phyloP scores from a whole-genome alignment of 35 echinoderm and acorn worm genomes.

The Hemicentrotus pulcherrimus region DNA sequence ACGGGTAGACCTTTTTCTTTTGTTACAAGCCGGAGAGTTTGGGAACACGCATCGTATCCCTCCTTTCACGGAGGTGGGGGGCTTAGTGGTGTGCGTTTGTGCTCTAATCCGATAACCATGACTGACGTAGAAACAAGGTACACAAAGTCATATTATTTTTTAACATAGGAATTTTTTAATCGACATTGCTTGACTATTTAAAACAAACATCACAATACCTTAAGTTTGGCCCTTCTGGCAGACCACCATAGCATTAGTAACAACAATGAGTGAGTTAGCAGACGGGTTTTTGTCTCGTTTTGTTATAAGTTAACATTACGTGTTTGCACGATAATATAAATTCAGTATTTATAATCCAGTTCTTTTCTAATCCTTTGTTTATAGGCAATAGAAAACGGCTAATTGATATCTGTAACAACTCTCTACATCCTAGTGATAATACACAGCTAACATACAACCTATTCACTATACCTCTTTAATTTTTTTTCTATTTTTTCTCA shows the following conservation, averaged over 20 bases:
- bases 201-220: conserved; percentile 27
- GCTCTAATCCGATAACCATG: not conserved
- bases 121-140: not conserved
- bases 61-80: too few relatives aligned
- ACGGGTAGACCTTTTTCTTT: too few relatives aligned
- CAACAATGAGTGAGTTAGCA: not conserved
- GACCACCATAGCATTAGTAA: not conserved
- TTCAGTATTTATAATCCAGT: conserved; percentile 19
- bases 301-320: not conserved
- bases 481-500: not conserved
- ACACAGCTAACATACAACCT: not conserved
- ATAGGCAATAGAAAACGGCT: not conserved
- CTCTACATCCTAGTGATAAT: not conserved
- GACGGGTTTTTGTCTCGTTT: not conserved
- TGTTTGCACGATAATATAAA: conserved; percentile 13
- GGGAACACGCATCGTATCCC: too few relatives aligned
- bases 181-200: conserved; percentile 24
- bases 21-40: too few relatives aligned
- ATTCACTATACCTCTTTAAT: not conserved
- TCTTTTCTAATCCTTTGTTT: not conserved
- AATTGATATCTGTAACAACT: not conserved
- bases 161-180: conserved; percentile 43
- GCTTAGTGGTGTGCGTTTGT: not conserved
- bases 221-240: not conserved
- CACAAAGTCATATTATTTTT: not conserved